Conservation (phyloP, 2,888 invertebrate genomes). For the Catocala nupta region DNA sequence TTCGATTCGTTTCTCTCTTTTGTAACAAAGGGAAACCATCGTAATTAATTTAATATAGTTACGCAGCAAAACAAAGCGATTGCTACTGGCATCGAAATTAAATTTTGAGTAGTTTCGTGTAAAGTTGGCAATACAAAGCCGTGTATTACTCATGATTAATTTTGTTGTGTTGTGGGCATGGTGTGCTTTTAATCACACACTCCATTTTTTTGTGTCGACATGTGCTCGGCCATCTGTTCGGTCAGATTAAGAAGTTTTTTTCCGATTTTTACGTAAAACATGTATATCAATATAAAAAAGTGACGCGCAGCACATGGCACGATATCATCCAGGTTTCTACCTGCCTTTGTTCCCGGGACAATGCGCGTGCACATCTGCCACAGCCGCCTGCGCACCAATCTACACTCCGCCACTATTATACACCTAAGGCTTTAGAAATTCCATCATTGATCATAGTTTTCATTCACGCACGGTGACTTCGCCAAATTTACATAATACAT, state of each 20-base stretch:
- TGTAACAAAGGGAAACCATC: constrained; percentile 86
- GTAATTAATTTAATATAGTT: constrained; percentile 83
- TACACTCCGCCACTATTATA: constrained; percentile 56
- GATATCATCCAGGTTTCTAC: constrained; percentile 75
- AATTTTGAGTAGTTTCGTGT: constrained; percentile 55
- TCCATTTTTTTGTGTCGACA: constrained; percentile 69
- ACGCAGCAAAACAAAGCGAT: constrained; percentile 70
- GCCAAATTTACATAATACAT: constrained; percentile 48
- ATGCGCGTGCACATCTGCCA: constrained; percentile 83
- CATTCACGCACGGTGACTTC: constrained; percentile 53
- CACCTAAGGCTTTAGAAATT: constrained; percentile 58
- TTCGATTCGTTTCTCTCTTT: constrained; percentile 86
- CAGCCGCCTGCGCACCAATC: constrained; percentile 73
- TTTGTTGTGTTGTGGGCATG: constrained; percentile 27
- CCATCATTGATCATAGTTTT: constrained; percentile 60
- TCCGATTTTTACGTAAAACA: constrained; percentile 78
- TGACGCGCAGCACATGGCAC: constrained; percentile 85
- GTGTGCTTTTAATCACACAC: constrained; percentile 45
- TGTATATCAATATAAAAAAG: constrained; percentile 76
- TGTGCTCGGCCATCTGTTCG: constrained; percentile 83
- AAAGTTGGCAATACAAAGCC: constrained; percentile 30
- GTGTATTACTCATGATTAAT: constrained; percentile 30
- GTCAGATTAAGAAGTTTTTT: constrained; percentile 79
- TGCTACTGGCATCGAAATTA: constrained; percentile 64
- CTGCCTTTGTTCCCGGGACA: constrained; percentile 84